A percentile compares a stretch with the other conserved stretches of the same genome.
phyloP scores from a whole-genome alignment of 2,888 invertebrate species.

The Microctonus hyperodae region DNA sequence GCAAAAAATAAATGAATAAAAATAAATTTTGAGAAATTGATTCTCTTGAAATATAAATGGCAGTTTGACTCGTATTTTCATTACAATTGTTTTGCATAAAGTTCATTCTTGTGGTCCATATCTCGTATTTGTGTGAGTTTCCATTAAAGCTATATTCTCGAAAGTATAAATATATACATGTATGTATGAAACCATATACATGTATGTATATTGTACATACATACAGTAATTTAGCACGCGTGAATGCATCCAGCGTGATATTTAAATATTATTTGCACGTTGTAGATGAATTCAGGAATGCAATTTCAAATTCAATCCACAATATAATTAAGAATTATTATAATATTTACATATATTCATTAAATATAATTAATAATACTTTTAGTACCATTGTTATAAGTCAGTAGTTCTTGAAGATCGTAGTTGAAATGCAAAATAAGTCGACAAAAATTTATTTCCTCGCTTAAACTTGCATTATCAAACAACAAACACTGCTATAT shows the following conservation, averaged over 20 bases:
- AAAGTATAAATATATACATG: neutral
- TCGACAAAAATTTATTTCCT: neutral
- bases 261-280: constrained; percentile 9
- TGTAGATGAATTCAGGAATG: constrained; percentile 22
- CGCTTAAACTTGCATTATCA: constrained; percentile 32
- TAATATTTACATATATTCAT: constrained; percentile 27
- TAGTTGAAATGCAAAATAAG: neutral
- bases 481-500: neutral
- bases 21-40: neutral
- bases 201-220: too few relatives aligned
- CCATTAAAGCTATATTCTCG: constrained; percentile 24
- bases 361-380: neutral
- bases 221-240: too few relatives aligned
- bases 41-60: neutral
- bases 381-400: constrained; percentile 12
- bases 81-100: constrained; percentile 32
- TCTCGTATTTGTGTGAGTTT: constrained; percentile 9
- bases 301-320: constrained; percentile 13
- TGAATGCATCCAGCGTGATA: constrained; percentile 42
- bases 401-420: constrained; percentile 34
- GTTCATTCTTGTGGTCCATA: neutral
- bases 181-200: constrained; percentile 8
- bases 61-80: constrained; percentile 28
- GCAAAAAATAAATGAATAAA: neutral
- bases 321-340: neutral